Conservation (phyloP, 2,797 vertebrate species). For the Coregonus ussuriensis region DNA sequence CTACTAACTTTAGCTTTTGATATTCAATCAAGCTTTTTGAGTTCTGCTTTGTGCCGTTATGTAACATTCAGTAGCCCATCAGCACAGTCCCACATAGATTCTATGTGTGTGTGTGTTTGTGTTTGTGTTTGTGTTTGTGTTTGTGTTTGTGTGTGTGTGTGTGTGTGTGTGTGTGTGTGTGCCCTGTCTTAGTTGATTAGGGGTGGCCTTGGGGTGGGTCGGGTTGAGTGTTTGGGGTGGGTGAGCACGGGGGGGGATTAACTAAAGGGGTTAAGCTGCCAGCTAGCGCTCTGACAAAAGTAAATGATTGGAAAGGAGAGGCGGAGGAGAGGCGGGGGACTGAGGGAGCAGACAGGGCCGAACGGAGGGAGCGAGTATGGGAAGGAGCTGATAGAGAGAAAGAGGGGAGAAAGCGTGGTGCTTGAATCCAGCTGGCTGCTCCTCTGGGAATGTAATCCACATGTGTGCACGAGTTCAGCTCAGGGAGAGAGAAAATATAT, state of each 20-base stretch:
- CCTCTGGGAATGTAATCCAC: constrained; percentile 62
- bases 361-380: no score
- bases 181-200: not conserved
- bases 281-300: not conserved
- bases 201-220: not conserved
- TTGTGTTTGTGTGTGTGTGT: no score
- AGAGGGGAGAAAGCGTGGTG: constrained; percentile 16
- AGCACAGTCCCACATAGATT: not conserved
- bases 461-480: constrained; percentile 53
- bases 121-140: no score
- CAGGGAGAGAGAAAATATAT: constrained; percentile 46
- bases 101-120: not conserved
- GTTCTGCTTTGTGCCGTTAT: not conserved
- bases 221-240: no score
- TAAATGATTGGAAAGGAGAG: constrained; percentile 28
- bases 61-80: constrained; percentile 19
- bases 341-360: no score
- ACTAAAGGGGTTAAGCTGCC: not conserved
- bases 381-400: not conserved
- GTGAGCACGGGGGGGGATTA: no score
- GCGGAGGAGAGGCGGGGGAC: not conserved
- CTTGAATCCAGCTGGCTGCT: constrained; percentile 55
- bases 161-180: not conserved
- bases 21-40: not conserved
- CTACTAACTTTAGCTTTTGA: not conserved